Evolutionary conservation across 1,140 invertebrate genomes (phyloP), one percentile per base, ranked within the genome.

Genomic region (Trachelipus rathkii): DNA sequence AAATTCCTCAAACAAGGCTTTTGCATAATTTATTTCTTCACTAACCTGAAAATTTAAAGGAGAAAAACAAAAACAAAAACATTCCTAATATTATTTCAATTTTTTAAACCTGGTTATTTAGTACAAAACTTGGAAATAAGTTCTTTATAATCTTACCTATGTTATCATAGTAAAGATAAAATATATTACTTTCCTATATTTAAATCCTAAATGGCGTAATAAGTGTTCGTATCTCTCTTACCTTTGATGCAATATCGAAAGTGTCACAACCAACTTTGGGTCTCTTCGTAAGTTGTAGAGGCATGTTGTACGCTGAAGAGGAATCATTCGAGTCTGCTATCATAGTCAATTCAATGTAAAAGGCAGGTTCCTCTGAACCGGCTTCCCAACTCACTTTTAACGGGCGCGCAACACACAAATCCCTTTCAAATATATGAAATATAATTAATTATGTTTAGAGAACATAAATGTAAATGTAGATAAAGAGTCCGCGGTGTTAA

Each of bases 231-330:
- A n/a, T n/a, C 1, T 33, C n/a, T 10, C 79, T 87, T 82, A 95
- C 92, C 87, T 90, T 90, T 82, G 89, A 88, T n/a, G 94, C 92
- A 73, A 94, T 88, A 78, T 90, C 89, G 75, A 89, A 89, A 76
- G 88, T 91, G 83, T 95, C 92, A 86, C 94, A 95, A 77, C 93
- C 88, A 43, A 96, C 92, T 84, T 92, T 89, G 10, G 94, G 93
- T 78, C 91, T 87, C 81, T 82, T 84, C 83, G 79, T 70, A 44
- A 78, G 23, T 24, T 80, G 76, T 10, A 75, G 76, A 15, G 80
- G 73, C 4, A 77, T 70, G n/a, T 60, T 69, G 50, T 15, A 60
- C 11, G 11, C 19, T 8, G 50, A 60, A 23, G 46, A 73, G 23
- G 44, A 43, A 85, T 84, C 73, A 76, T 82, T 80, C 5, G 84